Evolutionary conservation across 2,113 vertebrate species (phyloP).

Genomic region (Nyctibius bracteatus): DNA sequence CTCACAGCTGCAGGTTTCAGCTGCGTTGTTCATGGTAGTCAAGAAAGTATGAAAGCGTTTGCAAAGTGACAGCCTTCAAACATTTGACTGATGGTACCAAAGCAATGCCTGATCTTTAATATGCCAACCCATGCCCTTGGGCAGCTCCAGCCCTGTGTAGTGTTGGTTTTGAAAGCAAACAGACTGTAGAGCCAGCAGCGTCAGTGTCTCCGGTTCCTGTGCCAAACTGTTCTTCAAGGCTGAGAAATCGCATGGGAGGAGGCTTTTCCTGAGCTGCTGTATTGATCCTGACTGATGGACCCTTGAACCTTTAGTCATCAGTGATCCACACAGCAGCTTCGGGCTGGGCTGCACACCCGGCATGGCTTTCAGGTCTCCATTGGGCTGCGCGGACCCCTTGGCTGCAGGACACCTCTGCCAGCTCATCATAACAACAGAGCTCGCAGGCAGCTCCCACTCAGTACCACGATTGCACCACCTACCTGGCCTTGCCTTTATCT

Average conservation of each 20-base stretch:
- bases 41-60: background rate
- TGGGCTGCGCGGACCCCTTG: accelerated
- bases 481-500: background rate
- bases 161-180: background rate
- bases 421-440: accelerated
- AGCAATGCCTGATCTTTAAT: background rate
- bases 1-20: background rate
- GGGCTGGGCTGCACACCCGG: accelerated
- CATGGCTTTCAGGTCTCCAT: background rate
- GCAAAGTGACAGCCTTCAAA: background rate
- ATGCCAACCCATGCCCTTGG: accelerated
- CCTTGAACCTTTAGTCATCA: background rate
- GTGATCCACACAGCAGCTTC: background rate
- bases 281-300: accelerated
- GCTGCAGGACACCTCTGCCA: background rate
- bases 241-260: background rate
- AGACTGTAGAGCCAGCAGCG: background rate
- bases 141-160: background rate
- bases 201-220: background rate
- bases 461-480: background rate
- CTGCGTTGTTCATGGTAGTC: background rate
- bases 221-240: background rate
- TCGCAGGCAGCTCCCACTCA: accelerated
- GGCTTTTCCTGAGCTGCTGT: background rate
- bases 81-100: background rate